Percentiles rank a stretch among this genome's conserved stretches.
phyloP scores from a whole-genome alignment of 1,140 invertebrate genomes.

The Drosophila persimilis region DNA sequence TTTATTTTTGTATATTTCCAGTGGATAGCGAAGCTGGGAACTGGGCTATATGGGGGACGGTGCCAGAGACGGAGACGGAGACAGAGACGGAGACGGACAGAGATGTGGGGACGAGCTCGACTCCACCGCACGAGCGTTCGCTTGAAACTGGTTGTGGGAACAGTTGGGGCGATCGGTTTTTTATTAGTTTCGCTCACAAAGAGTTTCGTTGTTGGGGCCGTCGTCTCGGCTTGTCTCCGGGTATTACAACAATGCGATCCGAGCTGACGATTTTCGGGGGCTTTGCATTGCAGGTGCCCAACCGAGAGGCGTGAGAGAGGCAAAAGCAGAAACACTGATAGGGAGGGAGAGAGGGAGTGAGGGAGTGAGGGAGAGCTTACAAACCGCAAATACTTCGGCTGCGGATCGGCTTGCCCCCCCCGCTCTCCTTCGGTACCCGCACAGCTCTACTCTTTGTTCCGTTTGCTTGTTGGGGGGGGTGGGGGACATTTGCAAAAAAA shows the following conservation, averaged over 20 bases:
- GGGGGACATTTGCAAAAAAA: conserved; percentile 6
- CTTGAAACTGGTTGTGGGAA: conserved; percentile 75
- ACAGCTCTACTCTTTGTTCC: conserved; percentile 55
- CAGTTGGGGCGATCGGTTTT: conserved; percentile 71
- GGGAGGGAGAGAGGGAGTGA: neutral
- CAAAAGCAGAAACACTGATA: conserved; percentile 3
- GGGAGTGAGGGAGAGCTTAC: conserved; percentile 34
- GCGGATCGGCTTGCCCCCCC: conserved; percentile 10
- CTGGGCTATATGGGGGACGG: conserved; percentile 8
- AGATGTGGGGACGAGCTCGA: conserved; percentile 27
- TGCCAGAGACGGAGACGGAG: conserved; percentile 1
- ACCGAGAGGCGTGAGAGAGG: conserved; percentile 33
- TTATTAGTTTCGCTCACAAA: conserved; percentile 80
- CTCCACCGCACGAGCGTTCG: conserved; percentile 57
- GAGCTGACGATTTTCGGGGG: conserved; percentile 8
- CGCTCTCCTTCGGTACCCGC: neutral
- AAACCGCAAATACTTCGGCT: conserved; percentile 70
- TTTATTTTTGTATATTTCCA: neutral
- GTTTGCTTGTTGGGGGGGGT: too few relatives aligned
- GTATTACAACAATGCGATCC: conserved; percentile 60
- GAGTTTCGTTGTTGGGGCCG: conserved; percentile 64
- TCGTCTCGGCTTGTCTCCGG: conserved; percentile 25
- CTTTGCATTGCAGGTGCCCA: conserved; percentile 20
- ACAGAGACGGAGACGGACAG: neutral
- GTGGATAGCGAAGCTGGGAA: neutral